These are phyloP conservation scores for Mus spretus DNA, from an alignment of 2,797 vertebrate genomes.

Conservation along the genomic window DNA sequence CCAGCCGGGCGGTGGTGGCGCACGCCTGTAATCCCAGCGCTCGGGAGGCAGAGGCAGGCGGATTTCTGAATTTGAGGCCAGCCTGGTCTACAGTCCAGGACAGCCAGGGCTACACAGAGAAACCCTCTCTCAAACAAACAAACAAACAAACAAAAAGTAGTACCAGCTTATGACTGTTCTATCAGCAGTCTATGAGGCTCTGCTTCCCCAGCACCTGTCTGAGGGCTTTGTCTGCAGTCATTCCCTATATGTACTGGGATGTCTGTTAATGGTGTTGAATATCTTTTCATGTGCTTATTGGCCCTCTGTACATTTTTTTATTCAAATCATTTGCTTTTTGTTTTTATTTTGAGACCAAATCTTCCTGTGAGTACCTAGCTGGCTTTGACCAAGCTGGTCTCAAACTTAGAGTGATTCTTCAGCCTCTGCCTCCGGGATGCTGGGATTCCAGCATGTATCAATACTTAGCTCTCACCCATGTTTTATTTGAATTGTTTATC, in stretches of 20 bases:
- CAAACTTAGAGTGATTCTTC: neutral
- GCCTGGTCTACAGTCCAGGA: too few relatives aligned
- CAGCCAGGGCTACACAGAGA: too few relatives aligned
- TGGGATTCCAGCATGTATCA: neutral
- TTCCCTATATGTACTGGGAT: neutral
- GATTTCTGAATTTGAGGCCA: too few relatives aligned
- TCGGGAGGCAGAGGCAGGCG: too few relatives aligned
- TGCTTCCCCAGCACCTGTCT: neutral
- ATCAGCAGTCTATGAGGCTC: neutral
- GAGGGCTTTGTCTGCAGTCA: neutral
- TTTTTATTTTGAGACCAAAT: neutral
- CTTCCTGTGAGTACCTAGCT: neutral
- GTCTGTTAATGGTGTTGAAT: slow-evolving; percentile 2
- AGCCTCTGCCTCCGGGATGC: neutral
- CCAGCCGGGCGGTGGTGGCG: neutral
- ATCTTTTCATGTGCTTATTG: neutral
- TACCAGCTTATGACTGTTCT: neutral
- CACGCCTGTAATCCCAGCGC: too few relatives aligned
- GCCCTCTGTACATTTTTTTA: neutral
- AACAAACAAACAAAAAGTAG: too few relatives aligned
- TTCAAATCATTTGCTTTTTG: neutral
- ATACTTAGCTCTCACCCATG: neutral
- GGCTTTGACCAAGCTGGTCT: neutral
- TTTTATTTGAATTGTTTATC: neutral
- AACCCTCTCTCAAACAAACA: too few relatives aligned